Evolutionary conservation across 2,797 vertebrate species (phyloP), one percentile per base, ranked within the genome.

Genomic region (Poecile montanus): DNA sequence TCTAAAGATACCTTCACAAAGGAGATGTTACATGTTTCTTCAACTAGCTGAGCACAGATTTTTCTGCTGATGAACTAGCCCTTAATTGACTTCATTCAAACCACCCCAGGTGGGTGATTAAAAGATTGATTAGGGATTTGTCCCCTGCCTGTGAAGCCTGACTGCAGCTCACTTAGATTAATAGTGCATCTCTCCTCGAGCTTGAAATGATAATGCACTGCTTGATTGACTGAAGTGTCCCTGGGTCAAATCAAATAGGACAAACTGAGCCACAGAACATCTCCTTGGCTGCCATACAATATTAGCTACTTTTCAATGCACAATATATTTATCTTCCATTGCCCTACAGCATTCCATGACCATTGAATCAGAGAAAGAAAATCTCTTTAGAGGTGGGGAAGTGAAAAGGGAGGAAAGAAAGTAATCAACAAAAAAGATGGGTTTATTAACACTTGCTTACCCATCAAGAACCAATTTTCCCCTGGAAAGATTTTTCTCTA

Each of bases 21-120:
- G 16, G 36, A 94, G 42, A 77, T 45, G 32, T 83, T 85, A 34
- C 17, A 26, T 25, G 32, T 94, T 94, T 88, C 44, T 51, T 89
- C 73, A 72, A 38, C 57, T 38, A 89, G 78, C 61, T 85, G 87
- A 94, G 65, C 61, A 72, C 54, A 91, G 81, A 75, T 91, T 89
- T 89, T 94, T 89, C 75, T 89, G 54, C 54, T 88, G 87, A 96
- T 85, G 89, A 95, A 92, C 71, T 27, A 93, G 84, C 70, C 79
- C 72, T 83, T 97, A 96, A 94, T 94, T 95, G 68, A 72, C 89
- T 96, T 91, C 93, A 94, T 95, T 94, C 92, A 89, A 73, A 93
- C 88, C 93, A 95, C 89, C 82, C 89, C 87, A 94, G 96, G 95
- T 91, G 92, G 89, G 93, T 96, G 94, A 97, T 97, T 96, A 95